Percentiles rank a stretch among this genome's conserved stretches.
Conservation (phyloP, 2,888 invertebrate genomes). For the Oscheius sp. region DNA sequence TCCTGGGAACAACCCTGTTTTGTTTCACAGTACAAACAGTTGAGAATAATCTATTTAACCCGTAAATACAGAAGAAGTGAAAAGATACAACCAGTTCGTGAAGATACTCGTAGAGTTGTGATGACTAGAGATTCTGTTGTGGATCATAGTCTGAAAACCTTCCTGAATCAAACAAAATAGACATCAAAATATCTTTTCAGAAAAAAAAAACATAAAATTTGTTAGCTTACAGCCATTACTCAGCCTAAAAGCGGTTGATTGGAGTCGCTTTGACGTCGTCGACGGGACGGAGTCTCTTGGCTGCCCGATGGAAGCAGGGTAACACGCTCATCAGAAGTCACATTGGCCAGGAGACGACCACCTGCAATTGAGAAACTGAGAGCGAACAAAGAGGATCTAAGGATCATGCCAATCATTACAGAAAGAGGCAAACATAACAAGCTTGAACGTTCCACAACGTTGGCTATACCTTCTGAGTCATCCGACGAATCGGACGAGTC, state of each 20-base stretch:
- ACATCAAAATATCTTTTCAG: no score
- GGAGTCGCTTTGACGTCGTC: slow-evolving; percentile 34
- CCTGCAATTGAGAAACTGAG: slow-evolving; percentile 29
- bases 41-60: not conserved
- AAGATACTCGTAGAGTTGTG: not conserved
- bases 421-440: not conserved
- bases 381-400: not conserved
- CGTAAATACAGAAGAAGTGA: slow-evolving; percentile 8
- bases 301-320: slow-evolving; percentile 32
- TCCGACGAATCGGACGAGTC: slow-evolving; percentile 21
- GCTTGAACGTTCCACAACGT: not conserved
- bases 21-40: not conserved
- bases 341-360: slow-evolving; percentile 37
- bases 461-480: slow-evolving; percentile 26
- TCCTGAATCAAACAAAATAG: not conserved
- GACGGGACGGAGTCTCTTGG: slow-evolving; percentile 13
- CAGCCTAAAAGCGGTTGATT: slow-evolving; percentile 25
- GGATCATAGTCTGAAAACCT: slow-evolving; percentile 2
- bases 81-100: not conserved
- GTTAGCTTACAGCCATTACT: slow-evolving; percentile 3
- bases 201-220: not conserved
- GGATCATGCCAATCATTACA: not conserved
- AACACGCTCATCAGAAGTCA: slow-evolving; percentile 32
- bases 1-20: not conserved
- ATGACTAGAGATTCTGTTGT: not conserved